A percentile compares a stretch with the other conserved stretches of the same genome.
These are phyloP conservation scores for Dolomedes plantarius DNA, from an alignment of 2,888 invertebrate species.

Conservation along the genomic window DNA sequence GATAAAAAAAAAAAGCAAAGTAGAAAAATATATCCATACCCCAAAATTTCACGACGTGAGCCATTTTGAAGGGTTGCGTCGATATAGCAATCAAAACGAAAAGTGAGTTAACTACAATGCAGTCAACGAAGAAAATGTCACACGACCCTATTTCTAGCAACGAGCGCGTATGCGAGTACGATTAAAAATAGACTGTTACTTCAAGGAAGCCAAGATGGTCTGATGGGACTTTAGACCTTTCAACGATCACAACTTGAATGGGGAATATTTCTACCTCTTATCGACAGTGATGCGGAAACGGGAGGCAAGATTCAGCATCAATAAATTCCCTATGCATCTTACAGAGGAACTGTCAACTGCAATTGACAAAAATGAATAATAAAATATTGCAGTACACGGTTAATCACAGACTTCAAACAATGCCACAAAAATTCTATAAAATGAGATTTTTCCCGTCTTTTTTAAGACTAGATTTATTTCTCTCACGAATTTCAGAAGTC, in stretches of 20 bases:
- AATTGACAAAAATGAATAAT: too few relatives aligned
- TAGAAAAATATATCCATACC: not conserved
- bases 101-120: not conserved
- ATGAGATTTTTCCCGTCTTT: too few relatives aligned
- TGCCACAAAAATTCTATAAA: too few relatives aligned
- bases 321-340: too few relatives aligned
- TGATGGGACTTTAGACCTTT: not conserved
- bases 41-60: not conserved
- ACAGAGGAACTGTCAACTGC: too few relatives aligned
- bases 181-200: conserved; percentile 1
- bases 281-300: not conserved
- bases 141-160: not conserved
- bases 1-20: too few relatives aligned
- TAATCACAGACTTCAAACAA: too few relatives aligned
- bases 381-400: too few relatives aligned
- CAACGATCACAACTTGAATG: not conserved
- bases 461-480: too few relatives aligned
- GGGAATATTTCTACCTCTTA: not conserved
- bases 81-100: too few relatives aligned
- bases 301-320: too few relatives aligned
- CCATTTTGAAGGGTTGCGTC: not conserved
- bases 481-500: too few relatives aligned
- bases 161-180: not conserved
- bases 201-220: not conserved
- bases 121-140: not conserved